Conservation (phyloP, 2,797 vertebrate genomes). For the Pogonophryne albipinna region DNA sequence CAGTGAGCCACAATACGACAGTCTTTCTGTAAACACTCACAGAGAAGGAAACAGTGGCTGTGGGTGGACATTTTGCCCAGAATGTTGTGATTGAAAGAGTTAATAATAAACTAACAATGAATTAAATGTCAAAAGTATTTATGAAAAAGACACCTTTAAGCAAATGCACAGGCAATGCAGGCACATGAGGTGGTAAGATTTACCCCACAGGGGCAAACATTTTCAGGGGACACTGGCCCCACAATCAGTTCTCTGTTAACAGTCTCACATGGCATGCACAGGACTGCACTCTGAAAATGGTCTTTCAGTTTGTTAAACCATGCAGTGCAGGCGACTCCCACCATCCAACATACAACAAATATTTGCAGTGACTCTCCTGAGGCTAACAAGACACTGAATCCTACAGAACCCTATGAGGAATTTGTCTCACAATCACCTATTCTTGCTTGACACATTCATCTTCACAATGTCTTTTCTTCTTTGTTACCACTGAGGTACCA, state of each 20-base stretch:
- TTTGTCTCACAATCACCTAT: constrained; percentile 19
- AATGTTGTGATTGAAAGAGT: background rate
- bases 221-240: constrained; percentile 54
- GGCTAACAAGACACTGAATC: constrained; percentile 15
- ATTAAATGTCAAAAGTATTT: constrained; percentile 23
- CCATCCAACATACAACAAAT: constrained; percentile 18
- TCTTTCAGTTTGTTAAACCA: constrained; percentile 65
- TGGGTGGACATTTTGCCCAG: constrained; percentile 4
- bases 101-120: constrained; percentile 17
- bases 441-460: constrained; percentile 44
- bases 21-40: constrained; percentile 66
- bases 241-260: constrained; percentile 58
- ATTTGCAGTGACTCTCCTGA: constrained; percentile 24
- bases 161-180: constrained; percentile 73
- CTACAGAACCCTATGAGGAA: constrained; percentile 27
- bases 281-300: constrained; percentile 23
- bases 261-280: constrained; percentile 44
- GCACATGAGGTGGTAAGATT: constrained; percentile 67
- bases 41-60: constrained; percentile 23
- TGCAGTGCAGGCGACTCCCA: constrained; percentile 27
- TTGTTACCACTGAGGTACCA: constrained; percentile 34
- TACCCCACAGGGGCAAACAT: constrained; percentile 80
- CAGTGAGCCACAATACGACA: constrained; percentile 32
- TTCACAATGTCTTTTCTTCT: constrained; percentile 49
- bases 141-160: constrained; percentile 55